Percentiles rank a stretch among this genome's conserved stretches.
Conservation (phyloP, 1,140 invertebrate species). For the Odontomachus brunneus region DNA sequence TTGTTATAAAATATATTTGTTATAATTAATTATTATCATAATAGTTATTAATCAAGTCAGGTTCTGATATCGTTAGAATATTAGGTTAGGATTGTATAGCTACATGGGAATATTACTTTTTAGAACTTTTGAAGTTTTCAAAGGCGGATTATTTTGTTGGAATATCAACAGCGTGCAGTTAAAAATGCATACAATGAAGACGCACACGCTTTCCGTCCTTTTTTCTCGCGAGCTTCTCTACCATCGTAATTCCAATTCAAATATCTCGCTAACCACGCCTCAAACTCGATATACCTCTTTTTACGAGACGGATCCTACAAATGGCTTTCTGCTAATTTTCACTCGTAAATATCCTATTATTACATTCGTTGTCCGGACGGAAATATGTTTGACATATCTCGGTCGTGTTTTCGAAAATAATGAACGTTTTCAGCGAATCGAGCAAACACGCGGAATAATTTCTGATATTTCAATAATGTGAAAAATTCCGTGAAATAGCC, state of each 20-base stretch:
- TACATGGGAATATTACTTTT: too few species aligned
- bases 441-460: constrained; percentile 45
- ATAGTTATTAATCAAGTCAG: too few species aligned
- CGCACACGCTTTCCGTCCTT: not conserved
- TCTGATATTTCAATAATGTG: constrained; percentile 61
- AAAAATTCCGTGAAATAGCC: constrained; percentile 55
- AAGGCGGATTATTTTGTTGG: too few species aligned
- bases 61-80: too few species aligned
- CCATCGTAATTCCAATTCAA: not conserved
- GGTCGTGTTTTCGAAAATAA: constrained; percentile 45
- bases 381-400: constrained; percentile 54
- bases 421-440: constrained; percentile 55
- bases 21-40: too few species aligned
- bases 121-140: too few species aligned
- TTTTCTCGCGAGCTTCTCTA: not conserved
- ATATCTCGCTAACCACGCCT: not conserved
- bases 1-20: too few species aligned
- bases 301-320: constrained; percentile 29
- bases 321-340: constrained; percentile 46
- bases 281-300: not conserved
- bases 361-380: constrained; percentile 31
- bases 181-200: too few species aligned
- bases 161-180: too few species aligned
- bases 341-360: constrained; percentile 49
- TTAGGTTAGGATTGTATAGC: too few species aligned